Evolutionary conservation across 2,888 invertebrate species (phyloP), one percentile per base, ranked within the genome.

Genomic region (Acrobasis consociella): DNA sequence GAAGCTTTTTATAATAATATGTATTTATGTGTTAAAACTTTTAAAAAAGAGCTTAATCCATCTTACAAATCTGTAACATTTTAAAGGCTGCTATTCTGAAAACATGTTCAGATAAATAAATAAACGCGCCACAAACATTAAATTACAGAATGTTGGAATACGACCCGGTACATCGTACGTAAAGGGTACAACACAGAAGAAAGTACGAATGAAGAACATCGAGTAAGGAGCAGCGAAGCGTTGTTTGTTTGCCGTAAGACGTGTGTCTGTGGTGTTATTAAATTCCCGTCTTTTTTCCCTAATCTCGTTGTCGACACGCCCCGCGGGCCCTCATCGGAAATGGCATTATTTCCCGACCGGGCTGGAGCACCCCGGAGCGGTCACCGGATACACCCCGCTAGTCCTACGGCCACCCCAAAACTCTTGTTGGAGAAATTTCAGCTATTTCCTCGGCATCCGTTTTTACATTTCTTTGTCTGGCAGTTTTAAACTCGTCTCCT

Each of bases 271-370:
- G 76, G 77, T 85, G 85, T 88, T 89, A 88, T 87, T 87, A 87
- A 85, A 86, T 85, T 84, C 83, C 77, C 86, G 83, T 83, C 79
- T 84, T 83, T 84, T 84, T 86, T 81, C 86, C 86, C 81, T 87
- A 87, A 89, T 87, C 83, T 82, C 79, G 83, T 85, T 83, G 83
- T 83, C 81, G 82, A 79, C 80, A 79, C 83, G 81, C 80, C 83
- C 86, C 83, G 83, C 83, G 85, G 87, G 86, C 79, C 81, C 81
- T 82, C 87, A 86, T 87, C 87, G 89, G 89, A 88, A 90, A 90
- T 89, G 77, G 86, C 85, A 89, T 90, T 90, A 91, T 87, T 86
- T 84, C 82, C 81, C 82, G 74, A 75, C 67, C 73, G 75, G 68
- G 69, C 67, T 73, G 75, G 68, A 69, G 75, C 74, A 67, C 72